Conservation (phyloP, 2,113 vertebrate species). For the Hippolais icterina region DNA sequence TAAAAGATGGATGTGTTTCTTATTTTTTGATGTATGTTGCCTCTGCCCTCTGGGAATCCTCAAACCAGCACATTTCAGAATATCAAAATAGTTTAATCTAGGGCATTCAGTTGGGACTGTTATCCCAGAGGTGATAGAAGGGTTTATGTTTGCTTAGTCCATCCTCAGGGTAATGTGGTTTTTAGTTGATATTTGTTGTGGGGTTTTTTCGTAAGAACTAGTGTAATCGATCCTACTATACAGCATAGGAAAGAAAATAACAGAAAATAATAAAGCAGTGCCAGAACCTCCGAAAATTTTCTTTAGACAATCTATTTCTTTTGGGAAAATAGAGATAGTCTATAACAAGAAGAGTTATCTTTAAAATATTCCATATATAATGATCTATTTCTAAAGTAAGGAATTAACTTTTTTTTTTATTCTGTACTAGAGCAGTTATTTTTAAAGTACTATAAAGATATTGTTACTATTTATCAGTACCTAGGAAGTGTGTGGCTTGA, state of each 20-base stretch:
- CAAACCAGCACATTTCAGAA: neutral
- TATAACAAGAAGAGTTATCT: neutral
- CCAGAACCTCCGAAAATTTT: neutral
- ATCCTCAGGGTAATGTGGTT: neutral
- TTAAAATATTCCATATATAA: neutral
- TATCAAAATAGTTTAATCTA: neutral
- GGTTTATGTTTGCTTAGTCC: constrained; percentile 25
- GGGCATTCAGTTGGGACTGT: neutral
- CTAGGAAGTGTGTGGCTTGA: neutral
- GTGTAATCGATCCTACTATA: neutral
- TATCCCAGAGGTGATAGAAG: neutral
- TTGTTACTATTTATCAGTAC: neutral
- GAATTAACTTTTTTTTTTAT: neutral
- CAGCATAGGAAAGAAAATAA: neutral
- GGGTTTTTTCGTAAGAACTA: neutral
- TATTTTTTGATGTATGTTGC: neutral
- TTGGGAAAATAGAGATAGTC: neutral
- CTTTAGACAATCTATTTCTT: neutral
- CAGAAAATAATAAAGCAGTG: neutral
- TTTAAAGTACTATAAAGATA: neutral
- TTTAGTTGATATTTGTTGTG: neutral
- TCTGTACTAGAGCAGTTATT: neutral
- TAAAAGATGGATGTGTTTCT: neutral
- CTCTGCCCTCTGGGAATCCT: neutral
- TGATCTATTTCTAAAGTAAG: neutral